Conservation (phyloP, 2,113 vertebrate genomes). For the Circaetus cinerascens region DNA sequence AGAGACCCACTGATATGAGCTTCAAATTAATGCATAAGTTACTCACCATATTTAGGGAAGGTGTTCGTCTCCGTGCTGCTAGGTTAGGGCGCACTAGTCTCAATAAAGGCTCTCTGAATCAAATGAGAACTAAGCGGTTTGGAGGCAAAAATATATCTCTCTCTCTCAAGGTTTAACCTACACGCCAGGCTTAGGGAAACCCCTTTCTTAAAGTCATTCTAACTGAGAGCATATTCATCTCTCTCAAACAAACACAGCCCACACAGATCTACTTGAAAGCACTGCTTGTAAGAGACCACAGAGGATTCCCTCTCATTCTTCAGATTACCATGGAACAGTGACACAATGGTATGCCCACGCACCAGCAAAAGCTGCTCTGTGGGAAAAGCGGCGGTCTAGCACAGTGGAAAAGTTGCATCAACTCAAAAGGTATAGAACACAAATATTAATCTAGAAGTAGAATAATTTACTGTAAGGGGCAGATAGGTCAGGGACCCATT, state of each 20-base stretch:
- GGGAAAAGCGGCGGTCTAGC: constrained; percentile 60
- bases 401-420: constrained; percentile 71
- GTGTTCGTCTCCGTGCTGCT: neutral
- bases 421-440: constrained; percentile 10
- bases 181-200: constrained; percentile 70
- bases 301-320: constrained; percentile 76
- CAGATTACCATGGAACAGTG: constrained; percentile 59
- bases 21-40: neutral
- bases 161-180: constrained; percentile 66
- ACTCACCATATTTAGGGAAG: constrained; percentile 66
- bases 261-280: constrained; percentile 67
- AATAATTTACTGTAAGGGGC: constrained; percentile 77
- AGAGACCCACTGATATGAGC: neutral
- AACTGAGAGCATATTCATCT: constrained; percentile 49
- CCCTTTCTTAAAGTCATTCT: constrained; percentile 67
- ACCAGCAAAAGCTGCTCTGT: neutral
- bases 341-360: constrained; percentile 35
- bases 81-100: neutral
- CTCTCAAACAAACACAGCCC: constrained; percentile 55
- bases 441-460: constrained; percentile 42
- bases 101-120: constrained; percentile 57
- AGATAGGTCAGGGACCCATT: constrained; percentile 53
- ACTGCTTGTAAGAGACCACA: constrained; percentile 59
- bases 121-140: constrained; percentile 64
- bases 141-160: constrained; percentile 13